These are phyloP conservation scores for Erythrocercus mccallii DNA, from an alignment of 2,113 vertebrate species.

Conservation along the genomic window DNA sequence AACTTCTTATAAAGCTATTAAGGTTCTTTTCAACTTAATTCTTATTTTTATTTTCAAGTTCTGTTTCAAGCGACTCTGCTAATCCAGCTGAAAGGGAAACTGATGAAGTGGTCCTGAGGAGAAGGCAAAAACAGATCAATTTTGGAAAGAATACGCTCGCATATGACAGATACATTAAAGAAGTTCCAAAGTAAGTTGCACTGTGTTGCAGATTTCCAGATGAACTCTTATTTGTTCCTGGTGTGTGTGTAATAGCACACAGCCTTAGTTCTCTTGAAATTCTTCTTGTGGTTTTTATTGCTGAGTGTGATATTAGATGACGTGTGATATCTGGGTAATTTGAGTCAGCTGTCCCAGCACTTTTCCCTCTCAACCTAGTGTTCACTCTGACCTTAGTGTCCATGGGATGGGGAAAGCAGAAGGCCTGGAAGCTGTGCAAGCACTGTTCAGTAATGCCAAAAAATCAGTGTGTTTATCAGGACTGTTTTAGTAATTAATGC, in stretches of 20 bases:
- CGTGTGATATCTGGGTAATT: background rate
- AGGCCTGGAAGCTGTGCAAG: background rate
- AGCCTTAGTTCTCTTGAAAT: background rate
- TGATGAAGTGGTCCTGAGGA: constrained; percentile 85
- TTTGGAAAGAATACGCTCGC: constrained; percentile 97
- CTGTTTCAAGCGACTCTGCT: constrained; percentile 78
- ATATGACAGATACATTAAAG: constrained; percentile 89
- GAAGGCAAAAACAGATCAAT: constrained; percentile 95
- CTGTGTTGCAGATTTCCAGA: rapidly evolving
- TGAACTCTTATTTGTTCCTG: background rate
- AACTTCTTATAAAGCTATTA: background rate
- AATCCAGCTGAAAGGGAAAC: constrained; percentile 81
- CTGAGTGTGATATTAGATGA: background rate
- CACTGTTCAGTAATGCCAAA: background rate
- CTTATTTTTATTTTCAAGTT: constrained; percentile 61
- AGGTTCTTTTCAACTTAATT: background rate
- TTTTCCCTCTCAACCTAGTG: background rate
- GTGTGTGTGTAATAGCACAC: background rate
- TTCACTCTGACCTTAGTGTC: background rate
- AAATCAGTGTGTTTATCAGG: background rate
- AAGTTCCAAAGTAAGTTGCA: constrained; percentile 86
- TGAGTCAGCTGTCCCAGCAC: background rate
- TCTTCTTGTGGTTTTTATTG: background rate
- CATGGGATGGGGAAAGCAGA: background rate
- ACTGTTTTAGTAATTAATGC: background rate